Conservation (phyloP, 1,140 invertebrate genomes). For the Calliphora vicina region DNA sequence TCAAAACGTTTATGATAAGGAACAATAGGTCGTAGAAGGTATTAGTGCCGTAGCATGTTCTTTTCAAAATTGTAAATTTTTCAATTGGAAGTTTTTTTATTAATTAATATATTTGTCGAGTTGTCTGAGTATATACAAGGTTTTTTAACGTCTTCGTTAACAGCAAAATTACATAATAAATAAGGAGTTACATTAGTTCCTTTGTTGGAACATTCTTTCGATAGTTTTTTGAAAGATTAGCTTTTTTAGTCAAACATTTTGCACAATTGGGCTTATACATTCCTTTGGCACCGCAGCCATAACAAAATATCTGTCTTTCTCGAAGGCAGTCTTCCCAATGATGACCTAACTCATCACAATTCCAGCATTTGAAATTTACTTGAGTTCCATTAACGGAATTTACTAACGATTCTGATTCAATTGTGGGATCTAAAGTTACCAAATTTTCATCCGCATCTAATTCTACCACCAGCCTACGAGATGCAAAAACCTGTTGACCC, state of each 20-base stretch:
- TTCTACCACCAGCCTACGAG: too few relatives aligned
- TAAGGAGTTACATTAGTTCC: neutral
- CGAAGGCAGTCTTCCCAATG: neutral
- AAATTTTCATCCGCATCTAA: too few relatives aligned
- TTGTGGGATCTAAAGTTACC: too few relatives aligned
- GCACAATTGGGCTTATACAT: conserved; percentile 18
- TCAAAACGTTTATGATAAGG: neutral
- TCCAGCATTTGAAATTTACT: neutral
- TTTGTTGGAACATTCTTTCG: neutral
- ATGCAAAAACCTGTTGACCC: too few relatives aligned
- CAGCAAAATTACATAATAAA: neutral
- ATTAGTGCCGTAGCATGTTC: neutral
- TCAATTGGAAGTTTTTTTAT: neutral
- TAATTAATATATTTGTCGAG: too few relatives aligned
- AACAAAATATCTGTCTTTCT: neutral
- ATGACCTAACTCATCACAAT: conserved; percentile 3
- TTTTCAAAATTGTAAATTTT: too few relatives aligned
- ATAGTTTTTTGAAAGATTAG: neutral
- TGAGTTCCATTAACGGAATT: too few relatives aligned
- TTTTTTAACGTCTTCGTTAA: neutral
- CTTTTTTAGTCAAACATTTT: neutral
- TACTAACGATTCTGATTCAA: too few relatives aligned
- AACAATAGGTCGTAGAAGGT: neutral
- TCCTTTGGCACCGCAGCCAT: conserved; percentile 10
- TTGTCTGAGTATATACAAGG: neutral